These are phyloP conservation scores for Machimus rusticus DNA, from an alignment of 2,888 invertebrate species.

Conservation along the genomic window DNA sequence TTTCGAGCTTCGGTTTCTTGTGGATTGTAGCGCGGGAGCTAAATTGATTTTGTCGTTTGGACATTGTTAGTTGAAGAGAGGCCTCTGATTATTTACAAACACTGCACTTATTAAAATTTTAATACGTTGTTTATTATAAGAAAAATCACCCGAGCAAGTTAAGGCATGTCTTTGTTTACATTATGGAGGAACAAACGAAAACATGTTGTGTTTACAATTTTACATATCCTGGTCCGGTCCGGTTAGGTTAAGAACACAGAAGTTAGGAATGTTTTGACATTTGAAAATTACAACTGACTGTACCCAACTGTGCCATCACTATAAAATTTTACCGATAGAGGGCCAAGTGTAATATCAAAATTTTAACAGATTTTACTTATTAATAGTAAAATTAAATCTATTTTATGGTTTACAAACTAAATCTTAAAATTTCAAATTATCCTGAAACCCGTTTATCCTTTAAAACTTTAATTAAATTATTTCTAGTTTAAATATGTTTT, in stretches of 20 bases:
- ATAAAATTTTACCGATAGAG: not conserved
- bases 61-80: not conserved
- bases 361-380: not conserved
- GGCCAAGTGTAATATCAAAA: not conserved
- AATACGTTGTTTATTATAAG: not conserved
- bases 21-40: not conserved
- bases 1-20: conserved; percentile 44
- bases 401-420: not conserved
- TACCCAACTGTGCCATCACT: not conserved
- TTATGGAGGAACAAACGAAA: too few species aligned
- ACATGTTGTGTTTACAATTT: not conserved
- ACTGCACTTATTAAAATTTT: not conserved
- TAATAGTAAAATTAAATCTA: not conserved
- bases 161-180: not conserved
- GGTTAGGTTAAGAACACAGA: too few species aligned
- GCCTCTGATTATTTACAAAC: not conserved
- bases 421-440: not conserved
- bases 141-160: not conserved
- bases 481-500: not conserved
- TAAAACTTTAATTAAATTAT: not conserved
- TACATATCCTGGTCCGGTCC: not conserved
- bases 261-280: not conserved
- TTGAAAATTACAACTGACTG: not conserved
- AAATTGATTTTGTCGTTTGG: conserved; percentile 38
- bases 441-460: not conserved